Percentiles rank a stretch among this genome's conserved stretches.
Evolutionary conservation across 2,888 invertebrate genomes (phyloP).

Genomic region (Melipona bicolor): DNA sequence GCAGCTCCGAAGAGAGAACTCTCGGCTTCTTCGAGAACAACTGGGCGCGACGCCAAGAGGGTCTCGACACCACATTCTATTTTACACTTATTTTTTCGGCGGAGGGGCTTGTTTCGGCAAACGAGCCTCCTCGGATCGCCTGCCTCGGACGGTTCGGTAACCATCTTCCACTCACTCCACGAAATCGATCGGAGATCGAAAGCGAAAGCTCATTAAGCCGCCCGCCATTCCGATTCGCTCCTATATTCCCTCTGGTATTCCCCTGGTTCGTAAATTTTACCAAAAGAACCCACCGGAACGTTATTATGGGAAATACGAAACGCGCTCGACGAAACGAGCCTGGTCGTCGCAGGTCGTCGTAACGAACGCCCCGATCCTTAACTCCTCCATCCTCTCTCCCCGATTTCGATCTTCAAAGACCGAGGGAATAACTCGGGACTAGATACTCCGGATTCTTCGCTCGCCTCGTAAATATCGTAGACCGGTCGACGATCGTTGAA

Average conservation of each 20-base stretch:
- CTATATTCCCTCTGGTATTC: constrained; percentile 30
- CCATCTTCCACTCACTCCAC: not conserved
- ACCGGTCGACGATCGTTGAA: not conserved
- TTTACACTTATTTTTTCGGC: constrained; percentile 50
- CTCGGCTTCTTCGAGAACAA: constrained; percentile 36
- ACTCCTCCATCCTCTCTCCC: constrained; percentile 40
- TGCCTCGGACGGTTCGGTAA: constrained; percentile 13
- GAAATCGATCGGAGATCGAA: constrained; percentile 59
- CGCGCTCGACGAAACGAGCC: constrained; percentile 20
- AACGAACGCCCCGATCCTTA: constrained; percentile 46
- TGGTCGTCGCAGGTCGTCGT: constrained; percentile 10
- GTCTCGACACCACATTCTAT: constrained; percentile 55
- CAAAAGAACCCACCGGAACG: constrained; percentile 19
- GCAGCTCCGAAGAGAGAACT: not conserved
- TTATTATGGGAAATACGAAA: constrained; percentile 55
- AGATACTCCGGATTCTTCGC: constrained; percentile 40
- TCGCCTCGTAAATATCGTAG: constrained; percentile 18
- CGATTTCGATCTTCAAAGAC: constrained; percentile 44
- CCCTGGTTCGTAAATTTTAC: constrained; percentile 48
- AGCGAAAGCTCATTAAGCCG: constrained; percentile 61
- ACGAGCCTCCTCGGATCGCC: constrained; percentile 39
- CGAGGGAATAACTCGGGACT: constrained; percentile 27
- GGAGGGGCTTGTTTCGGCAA: constrained; percentile 40
- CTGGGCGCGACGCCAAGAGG: constrained; percentile 30
- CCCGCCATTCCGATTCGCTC: constrained; percentile 42